These are phyloP conservation scores for Calyptommatus sinebrachiatus DNA, from an alignment of 2,113 vertebrate species.

Conservation along the genomic window DNA sequence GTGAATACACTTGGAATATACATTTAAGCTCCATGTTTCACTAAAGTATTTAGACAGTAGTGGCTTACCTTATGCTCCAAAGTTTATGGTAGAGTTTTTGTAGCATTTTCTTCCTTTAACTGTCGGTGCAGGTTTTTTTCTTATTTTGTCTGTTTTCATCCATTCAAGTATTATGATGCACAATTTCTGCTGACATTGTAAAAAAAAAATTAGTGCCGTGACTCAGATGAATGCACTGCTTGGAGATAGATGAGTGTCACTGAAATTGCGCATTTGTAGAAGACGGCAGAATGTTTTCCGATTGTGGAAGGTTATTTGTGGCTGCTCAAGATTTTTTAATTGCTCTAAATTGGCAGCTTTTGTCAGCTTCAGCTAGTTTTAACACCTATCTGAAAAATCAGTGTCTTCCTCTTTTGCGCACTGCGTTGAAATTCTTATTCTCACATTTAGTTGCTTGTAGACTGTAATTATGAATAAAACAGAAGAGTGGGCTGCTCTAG, in stretches of 20 bases:
- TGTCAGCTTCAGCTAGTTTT: no score
- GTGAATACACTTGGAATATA: no score
- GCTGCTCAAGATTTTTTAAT: neutral
- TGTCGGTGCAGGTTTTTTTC: neutral
- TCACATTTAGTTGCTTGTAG: no score
- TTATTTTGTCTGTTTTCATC: neutral
- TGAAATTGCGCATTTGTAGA: neutral
- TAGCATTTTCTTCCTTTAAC: neutral
- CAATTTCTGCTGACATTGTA: neutral
- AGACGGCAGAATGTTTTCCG: no score
- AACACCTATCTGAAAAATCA: no score
- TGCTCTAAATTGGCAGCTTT: neutral
- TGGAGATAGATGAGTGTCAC: neutral
- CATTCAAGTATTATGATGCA: neutral
- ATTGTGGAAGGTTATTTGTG: neutral
- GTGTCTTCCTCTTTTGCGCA: no score
- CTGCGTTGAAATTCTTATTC: no score
- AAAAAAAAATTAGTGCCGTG: neutral
- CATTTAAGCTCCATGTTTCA: no score
- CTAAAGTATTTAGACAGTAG: neutral
- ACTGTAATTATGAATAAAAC: no score
- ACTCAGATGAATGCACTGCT: neutral
- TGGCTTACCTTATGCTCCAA: neutral
- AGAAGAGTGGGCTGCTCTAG: no score
- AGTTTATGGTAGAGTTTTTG: neutral